A percentile compares a stretch with the other conserved stretches of the same genome.
phyloP scores from a whole-genome alignment of 2,888 invertebrate species.

The Idaea aversata region DNA sequence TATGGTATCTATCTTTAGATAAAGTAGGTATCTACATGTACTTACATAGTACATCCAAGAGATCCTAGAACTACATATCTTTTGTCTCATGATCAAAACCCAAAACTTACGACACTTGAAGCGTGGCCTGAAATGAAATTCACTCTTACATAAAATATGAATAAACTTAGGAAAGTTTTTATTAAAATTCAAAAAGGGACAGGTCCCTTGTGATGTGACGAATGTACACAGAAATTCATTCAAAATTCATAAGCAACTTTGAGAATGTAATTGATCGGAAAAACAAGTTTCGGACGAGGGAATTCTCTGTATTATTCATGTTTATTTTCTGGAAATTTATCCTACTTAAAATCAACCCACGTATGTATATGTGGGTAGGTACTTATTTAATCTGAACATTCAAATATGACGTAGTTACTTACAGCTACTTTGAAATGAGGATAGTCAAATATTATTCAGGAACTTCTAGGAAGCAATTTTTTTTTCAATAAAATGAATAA shows the following conservation, averaged over 20 bases:
- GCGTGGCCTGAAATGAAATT: constrained; percentile 17
- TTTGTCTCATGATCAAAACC: constrained; percentile 6
- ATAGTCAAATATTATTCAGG: too few species aligned
- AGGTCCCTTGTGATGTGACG: constrained; percentile 29
- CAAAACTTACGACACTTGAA: constrained; percentile 9
- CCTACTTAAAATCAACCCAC: neutral
- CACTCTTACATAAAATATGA: constrained; percentile 29
- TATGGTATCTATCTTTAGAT: too few species aligned
- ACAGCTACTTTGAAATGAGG: neutral
- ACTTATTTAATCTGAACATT: neutral
- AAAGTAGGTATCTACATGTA: too few species aligned
- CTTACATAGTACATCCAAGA: too few species aligned
- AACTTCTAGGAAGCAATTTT: too few species aligned
- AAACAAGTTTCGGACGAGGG: constrained; percentile 20
- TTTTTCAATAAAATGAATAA: too few species aligned
- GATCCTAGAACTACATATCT: neutral
- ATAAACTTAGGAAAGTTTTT: constrained; percentile 29
- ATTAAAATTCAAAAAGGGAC: constrained; percentile 31
- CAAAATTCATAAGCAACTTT: constrained; percentile 31
- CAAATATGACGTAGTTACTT: neutral
- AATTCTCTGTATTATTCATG: constrained; percentile 17
- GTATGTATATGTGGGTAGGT: neutral
- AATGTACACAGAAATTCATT: constrained; percentile 24
- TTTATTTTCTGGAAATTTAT: constrained; percentile 9
- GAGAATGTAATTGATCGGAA: constrained; percentile 36